Base-by-base conservation (phyloP, 2,888 invertebrate species). In the Aricia artaxerxes region DNA sequence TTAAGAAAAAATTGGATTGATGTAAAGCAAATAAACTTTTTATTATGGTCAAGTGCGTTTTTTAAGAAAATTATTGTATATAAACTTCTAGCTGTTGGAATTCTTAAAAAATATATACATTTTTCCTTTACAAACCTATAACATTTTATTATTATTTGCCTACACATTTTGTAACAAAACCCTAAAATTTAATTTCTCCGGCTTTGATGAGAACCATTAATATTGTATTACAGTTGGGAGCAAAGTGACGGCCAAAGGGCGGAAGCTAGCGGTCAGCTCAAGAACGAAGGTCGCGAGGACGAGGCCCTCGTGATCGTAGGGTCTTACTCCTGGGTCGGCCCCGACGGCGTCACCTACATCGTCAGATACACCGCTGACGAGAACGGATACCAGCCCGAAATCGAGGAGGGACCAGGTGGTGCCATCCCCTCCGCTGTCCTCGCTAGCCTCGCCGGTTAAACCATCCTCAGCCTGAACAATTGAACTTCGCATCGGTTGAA, bases 361-460 rank as follows among this genome's bases (percentile, higher is more conserved):
- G 95, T 96, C 79, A 95, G 85, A 78, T 95, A 95, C 86, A 83
- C 89, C 13, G 95, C 95, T 78, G 95, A 94, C 75, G 85, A 87
- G 5, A 84, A 87, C 11, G 89, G 89, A 0, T 90, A 84, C 85
- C 84, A 88, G 77, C 88, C 95, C 0, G 85, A 86, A 60, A 85
- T 89, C 35, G 87, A 88, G 81, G 86, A 89, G 79, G 88, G 87
- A 0, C 89, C 89, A 0, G 90, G 89, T 5, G 87, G 86, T 35
- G 85, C 82, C 0, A 84, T 85, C 0, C 84, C 86, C 1, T 81
- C 85, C 6, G 84, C 82, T 11, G 84, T 86, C 2, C 82, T 86
- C 1, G 88, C 88, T 5, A 83, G 85, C 9, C 85, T 88, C 9
- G 82, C 86, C 11, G 88, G 85, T 79, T 83, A 78, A 84, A 77